phyloP scores from a whole-genome alignment of 2,888 invertebrate species.

The Nemapogon koenigi region DNA sequence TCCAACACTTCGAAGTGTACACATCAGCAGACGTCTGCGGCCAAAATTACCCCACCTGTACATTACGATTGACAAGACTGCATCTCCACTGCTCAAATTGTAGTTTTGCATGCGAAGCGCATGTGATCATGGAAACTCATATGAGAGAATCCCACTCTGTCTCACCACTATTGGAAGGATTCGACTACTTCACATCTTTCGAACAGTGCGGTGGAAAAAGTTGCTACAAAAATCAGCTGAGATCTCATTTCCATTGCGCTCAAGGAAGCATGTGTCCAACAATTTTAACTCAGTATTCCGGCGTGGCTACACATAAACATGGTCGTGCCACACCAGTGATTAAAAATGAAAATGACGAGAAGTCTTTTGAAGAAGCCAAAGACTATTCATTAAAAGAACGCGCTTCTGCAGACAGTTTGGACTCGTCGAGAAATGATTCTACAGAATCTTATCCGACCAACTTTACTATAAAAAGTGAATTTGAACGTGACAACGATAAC shows the following conservation, averaged over 20 bases:
- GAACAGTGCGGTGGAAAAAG: constrained; percentile 58
- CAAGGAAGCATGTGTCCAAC: constrained; percentile 57
- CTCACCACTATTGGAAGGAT: constrained; percentile 82
- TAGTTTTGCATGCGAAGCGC: constrained; percentile 81
- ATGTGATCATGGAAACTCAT: constrained; percentile 80
- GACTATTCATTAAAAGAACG: constrained; percentile 58
- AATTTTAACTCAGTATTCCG: constrained; percentile 56
- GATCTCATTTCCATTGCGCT: constrained; percentile 56
- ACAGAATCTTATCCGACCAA: constrained; percentile 44
- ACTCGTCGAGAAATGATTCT: constrained; percentile 37
- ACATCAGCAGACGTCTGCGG: constrained; percentile 69
- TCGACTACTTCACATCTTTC: constrained; percentile 75
- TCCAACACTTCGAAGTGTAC: constrained; percentile 69
- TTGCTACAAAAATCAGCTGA: constrained; percentile 53
- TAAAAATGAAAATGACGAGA: constrained; percentile 47
- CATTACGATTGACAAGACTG: constrained; percentile 68
- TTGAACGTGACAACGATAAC: constrained; percentile 53
- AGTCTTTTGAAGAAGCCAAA: constrained; percentile 52
- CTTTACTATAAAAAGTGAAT: constrained; percentile 56
- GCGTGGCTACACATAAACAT: constrained; percentile 55
- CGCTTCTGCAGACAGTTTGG: constrained; percentile 46
- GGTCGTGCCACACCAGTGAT: constrained; percentile 51
- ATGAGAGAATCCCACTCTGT: constrained; percentile 87
- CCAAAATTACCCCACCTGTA: constrained; percentile 75
- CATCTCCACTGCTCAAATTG: constrained; percentile 92